A percentile compares a stretch with the other conserved stretches of the same genome.
phyloP scores from a whole-genome alignment of 2,888 invertebrate genomes.

The Xiphydria camelus region DNA sequence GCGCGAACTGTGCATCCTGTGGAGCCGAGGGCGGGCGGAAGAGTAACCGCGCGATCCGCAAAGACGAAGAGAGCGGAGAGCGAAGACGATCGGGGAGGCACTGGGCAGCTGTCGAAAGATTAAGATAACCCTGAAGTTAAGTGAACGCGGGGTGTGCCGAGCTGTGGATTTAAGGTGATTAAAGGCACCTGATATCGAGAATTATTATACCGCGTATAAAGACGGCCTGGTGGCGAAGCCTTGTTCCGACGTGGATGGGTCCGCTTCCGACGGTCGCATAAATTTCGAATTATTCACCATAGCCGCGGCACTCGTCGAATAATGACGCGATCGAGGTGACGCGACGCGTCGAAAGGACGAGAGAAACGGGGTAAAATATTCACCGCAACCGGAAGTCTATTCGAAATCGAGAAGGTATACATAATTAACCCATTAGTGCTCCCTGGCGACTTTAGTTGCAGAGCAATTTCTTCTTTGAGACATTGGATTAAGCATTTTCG shows the following conservation, averaged over 20 bases:
- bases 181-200: constrained; percentile 57
- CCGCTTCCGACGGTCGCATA: constrained; percentile 38
- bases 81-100: constrained; percentile 30
- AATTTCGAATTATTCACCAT: too few relatives aligned
- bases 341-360: too few relatives aligned
- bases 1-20: background rate
- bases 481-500: too few relatives aligned
- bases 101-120: constrained; percentile 58
- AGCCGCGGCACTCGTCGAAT: too few relatives aligned
- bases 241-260: constrained; percentile 31
- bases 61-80: background rate
- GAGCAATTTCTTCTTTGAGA: too few relatives aligned
- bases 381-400: too few relatives aligned
- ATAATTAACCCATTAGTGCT: too few relatives aligned
- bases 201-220: constrained; percentile 53
- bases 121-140: constrained; percentile 57
- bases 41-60: constrained; percentile 1
- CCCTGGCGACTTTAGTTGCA: too few relatives aligned
- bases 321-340: too few relatives aligned
- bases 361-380: too few relatives aligned
- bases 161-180: constrained; percentile 58
- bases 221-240: constrained; percentile 32
- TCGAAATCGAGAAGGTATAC: too few relatives aligned
- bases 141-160: constrained; percentile 49
- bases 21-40: background rate